phyloP scores from a whole-genome alignment of 2,888 invertebrate genomes.

The Acrobasis consociella region DNA sequence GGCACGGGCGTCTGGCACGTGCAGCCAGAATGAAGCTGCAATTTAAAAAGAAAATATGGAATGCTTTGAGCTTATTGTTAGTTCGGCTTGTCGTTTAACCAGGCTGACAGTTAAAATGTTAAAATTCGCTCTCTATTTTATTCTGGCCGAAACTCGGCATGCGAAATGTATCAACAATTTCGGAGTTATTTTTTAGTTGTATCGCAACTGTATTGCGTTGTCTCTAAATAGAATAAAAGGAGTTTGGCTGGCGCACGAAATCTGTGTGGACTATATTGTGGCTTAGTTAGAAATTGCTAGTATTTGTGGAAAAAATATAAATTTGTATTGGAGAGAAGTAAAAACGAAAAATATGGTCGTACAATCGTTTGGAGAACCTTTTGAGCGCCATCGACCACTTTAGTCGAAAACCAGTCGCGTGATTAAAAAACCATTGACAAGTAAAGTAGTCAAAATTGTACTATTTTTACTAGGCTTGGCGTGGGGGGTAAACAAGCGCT shows the following conservation, averaged over 20 bases:
- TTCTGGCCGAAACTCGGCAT: constrained; percentile 14
- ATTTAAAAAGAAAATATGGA: constrained; percentile 16
- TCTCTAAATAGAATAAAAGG: not conserved
- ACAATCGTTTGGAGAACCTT: too few species aligned
- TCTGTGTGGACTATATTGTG: not conserved
- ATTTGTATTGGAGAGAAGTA: too few species aligned
- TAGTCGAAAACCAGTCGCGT: too few species aligned
- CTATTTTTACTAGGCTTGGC: too few species aligned
- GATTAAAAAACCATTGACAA: too few species aligned
- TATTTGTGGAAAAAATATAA: too few species aligned
- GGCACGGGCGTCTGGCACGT: constrained; percentile 11
- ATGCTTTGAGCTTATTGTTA: constrained; percentile 15
- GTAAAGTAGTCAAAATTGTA: too few species aligned
- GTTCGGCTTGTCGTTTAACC: constrained; percentile 14
- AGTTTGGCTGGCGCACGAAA: not conserved
- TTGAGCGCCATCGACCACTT: too few species aligned
- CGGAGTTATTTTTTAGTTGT: constrained; percentile 6
- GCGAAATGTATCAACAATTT: constrained; percentile 14
- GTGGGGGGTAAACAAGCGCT: too few species aligned
- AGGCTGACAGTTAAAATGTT: constrained; percentile 9
- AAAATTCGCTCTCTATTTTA: constrained; percentile 6
- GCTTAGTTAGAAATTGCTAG: not conserved
- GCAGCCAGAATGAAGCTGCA: constrained; percentile 17
- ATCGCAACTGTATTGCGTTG: not conserved
- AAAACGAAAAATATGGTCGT: too few species aligned